Percentiles rank a stretch among this genome's conserved stretches.
Evolutionary conservation across 2,113 vertebrate genomes (phyloP).

Genomic region (Sturnira hondurensis): DNA sequence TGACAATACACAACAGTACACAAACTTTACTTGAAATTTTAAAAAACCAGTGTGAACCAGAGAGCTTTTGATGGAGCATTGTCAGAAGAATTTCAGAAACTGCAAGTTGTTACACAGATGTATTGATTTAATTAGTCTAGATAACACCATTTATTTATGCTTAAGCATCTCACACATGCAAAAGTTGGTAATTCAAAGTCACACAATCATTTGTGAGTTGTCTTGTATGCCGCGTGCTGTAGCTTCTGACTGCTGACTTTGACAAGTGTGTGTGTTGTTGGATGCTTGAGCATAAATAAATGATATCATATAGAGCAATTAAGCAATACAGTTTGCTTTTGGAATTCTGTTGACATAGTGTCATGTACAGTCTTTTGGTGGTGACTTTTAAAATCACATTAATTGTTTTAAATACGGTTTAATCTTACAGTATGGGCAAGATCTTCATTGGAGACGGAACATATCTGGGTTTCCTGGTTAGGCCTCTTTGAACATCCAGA

Average conservation of each 20-base stretch:
- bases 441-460: background rate
- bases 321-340: constrained; percentile 70
- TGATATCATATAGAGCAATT: constrained; percentile 74
- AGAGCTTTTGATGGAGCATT: constrained; percentile 61
- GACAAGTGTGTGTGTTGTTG: constrained; percentile 64
- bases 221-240: constrained; percentile 75
- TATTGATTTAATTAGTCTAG: constrained; percentile 81
- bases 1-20: background rate
- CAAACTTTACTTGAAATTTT: constrained; percentile 47
- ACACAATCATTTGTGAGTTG: constrained; percentile 83
- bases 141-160: constrained; percentile 82
- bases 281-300: constrained; percentile 81
- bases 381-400: constrained; percentile 25
- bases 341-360: constrained; percentile 51
- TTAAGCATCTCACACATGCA: constrained; percentile 81
- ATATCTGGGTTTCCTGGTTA: background rate
- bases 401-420: constrained; percentile 37
- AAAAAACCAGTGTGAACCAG: constrained; percentile 46
- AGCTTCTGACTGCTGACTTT: constrained; percentile 79
- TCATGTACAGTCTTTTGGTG: constrained; percentile 38
- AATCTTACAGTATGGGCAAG: background rate
- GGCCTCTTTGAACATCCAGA: background rate
- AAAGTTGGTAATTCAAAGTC: constrained; percentile 81
- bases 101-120: constrained; percentile 78
- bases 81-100: constrained; percentile 70